phyloP scores from a whole-genome alignment of 2,113 vertebrate species.

The Aplodontia rufa region DNA sequence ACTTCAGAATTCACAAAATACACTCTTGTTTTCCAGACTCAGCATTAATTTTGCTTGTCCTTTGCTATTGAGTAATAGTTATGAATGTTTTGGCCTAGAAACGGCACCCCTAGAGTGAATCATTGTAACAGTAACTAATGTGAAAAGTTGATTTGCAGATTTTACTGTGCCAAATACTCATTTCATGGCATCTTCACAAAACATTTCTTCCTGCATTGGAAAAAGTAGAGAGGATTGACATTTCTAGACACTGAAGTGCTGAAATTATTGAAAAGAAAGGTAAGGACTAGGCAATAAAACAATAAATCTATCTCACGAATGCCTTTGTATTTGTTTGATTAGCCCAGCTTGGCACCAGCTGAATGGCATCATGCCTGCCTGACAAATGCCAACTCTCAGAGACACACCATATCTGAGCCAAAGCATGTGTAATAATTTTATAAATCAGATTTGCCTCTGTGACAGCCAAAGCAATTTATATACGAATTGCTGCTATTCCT shows the following conservation, averaged over 20 bases:
- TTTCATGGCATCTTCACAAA: slow-evolving; percentile 43
- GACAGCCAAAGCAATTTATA: neutral
- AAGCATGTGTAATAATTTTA: neutral
- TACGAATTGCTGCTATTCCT: neutral
- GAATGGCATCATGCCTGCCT: neutral
- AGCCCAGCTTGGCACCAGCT: neutral
- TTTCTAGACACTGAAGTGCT: neutral
- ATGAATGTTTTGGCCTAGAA: slow-evolving; percentile 46
- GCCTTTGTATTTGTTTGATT: neutral
- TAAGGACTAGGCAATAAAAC: neutral
- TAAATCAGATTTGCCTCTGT: neutral
- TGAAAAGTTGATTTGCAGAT: slow-evolving; percentile 58
- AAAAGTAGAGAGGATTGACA: neutral
- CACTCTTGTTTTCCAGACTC: neutral
- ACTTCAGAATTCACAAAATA: neutral
- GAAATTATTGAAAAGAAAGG: neutral
- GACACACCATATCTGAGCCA: neutral
- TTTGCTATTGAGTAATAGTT: slow-evolving; percentile 39
- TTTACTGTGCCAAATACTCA: slow-evolving; percentile 43
- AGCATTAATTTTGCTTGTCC: slow-evolving; percentile 22
- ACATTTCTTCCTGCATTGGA: neutral
- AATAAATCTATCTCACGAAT: neutral
- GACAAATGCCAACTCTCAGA: neutral
- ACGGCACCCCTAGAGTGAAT: slow-evolving; percentile 50
- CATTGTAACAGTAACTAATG: slow-evolving; percentile 52